These are phyloP conservation scores for Sericinus montela DNA, from an alignment of 2,888 invertebrate genomes.

Conservation along the genomic window DNA sequence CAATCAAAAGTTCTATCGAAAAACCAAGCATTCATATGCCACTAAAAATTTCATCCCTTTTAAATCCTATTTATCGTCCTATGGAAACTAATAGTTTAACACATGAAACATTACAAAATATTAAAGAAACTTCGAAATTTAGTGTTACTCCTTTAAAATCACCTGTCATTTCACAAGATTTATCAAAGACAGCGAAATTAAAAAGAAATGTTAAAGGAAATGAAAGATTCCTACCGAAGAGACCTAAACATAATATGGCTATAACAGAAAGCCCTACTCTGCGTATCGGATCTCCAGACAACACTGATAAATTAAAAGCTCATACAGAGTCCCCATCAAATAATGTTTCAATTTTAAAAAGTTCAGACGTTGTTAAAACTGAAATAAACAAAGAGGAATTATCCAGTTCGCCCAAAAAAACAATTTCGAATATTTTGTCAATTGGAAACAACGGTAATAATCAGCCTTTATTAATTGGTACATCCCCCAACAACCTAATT, in stretches of 20 bases:
- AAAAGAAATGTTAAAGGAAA: conserved; percentile 86
- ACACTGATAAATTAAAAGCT: conserved; percentile 22
- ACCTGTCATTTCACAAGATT: not conserved
- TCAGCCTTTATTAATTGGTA: conserved; percentile 1
- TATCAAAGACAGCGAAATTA: conserved; percentile 49
- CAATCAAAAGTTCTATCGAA: not conserved
- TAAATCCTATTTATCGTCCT: conserved; percentile 36
- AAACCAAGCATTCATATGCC: conserved; percentile 39
- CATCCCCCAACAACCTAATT: not conserved
- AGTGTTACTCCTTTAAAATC: not conserved
- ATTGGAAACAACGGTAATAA: not conserved
- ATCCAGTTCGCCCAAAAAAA: not conserved
- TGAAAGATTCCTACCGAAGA: conserved; percentile 87
- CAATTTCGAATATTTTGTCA: not conserved
- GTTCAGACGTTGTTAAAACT: conserved; percentile 1
- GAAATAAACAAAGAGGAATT: not conserved
- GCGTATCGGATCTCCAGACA: conserved; percentile 44
- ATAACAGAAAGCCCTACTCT: conserved; percentile 56
- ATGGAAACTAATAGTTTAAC: conserved; percentile 20
- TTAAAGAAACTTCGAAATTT: not conserved
- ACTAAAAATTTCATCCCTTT: conserved; percentile 58
- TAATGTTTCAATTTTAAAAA: conserved; percentile 2
- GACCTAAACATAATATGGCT: conserved; percentile 55
- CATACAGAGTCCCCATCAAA: conserved; percentile 16
- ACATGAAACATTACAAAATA: not conserved